Base-by-base conservation (phyloP, 2,888 invertebrate species). In the Eugnorisma glareosa region DNA sequence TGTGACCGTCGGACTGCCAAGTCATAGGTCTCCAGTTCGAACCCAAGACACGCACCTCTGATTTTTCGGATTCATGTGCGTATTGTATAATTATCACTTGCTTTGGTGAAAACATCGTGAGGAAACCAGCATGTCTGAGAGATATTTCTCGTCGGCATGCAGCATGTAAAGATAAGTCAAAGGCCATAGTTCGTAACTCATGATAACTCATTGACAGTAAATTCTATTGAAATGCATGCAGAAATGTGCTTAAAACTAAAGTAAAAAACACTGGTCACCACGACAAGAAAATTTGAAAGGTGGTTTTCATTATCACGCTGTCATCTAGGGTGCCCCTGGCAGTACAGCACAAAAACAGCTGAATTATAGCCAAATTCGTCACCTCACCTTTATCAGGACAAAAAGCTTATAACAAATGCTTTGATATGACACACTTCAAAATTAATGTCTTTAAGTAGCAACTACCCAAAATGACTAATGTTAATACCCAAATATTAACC, bases 401-500 rank as follows among this genome's bases (percentile, higher is more conserved):
- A 63, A 73, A 77, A 35, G 1, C 1, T 35, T 0, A 5, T 37
- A 45, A 70, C 6, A 66, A 82, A 67, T 71, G 64, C 61, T 77
- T 61, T 73, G 57, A 83, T 67, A 72, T 83, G 79, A 83, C 67
- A 86, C 37, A 43, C 43, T 59, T 40, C 37, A 35, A 45, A 83
- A 83, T 31, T n/a, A 76, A 85, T 77, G 28, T 15, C 18, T 75
- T 75, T 35, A 69, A 79, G 84, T 86, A 86, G 86, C 86, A 82
- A 76, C 83, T 68, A 51, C 18, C 54, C 73, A 72, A 77, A 83
- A 77, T 73, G 57, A 86, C 74, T 82, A 78, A 89, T 87, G 63
- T 78, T 83, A 78, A 83, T 79, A 81, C 75, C 81, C 81, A 81
- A 78, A 85, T 89, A 90, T 91, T 92, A 91, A 87, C 85, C 77